Evolutionary conservation across 1,140 invertebrate species (phyloP).

Genomic region (Drosophila teissieri): DNA sequence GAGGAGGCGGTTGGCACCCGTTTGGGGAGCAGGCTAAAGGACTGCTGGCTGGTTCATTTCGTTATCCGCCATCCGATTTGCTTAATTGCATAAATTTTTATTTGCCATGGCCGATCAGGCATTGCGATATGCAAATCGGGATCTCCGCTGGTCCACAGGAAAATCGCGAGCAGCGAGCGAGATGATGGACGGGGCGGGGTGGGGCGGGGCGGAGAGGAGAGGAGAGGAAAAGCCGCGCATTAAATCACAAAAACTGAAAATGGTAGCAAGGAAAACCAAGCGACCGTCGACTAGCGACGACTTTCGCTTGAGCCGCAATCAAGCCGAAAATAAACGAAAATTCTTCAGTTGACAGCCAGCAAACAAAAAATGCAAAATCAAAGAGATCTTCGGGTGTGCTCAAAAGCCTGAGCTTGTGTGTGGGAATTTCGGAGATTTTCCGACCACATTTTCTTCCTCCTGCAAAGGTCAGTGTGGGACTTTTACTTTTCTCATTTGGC

Average conservation of each 20-base stretch:
- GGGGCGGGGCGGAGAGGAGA: constrained; percentile 4
- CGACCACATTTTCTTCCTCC: constrained; percentile 38
- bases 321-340: constrained; percentile 47
- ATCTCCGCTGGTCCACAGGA: constrained; percentile 33
- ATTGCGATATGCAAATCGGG: constrained; percentile 73
- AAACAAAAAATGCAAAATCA: constrained; percentile 35
- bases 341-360: constrained; percentile 55
- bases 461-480: constrained; percentile 56
- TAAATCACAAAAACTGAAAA: constrained; percentile 72
- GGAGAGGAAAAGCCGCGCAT: constrained; percentile 59
- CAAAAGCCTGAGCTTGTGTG: constrained; percentile 25
- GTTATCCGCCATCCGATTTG: constrained; percentile 69
- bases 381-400: constrained; percentile 41
- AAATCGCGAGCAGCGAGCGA: constrained; percentile 1
- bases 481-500: constrained; percentile 56
- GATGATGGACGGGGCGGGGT: constrained; percentile 22
- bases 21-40: constrained; percentile 19
- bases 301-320: constrained; percentile 64
- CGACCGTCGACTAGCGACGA: constrained; percentile 45
- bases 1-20: constrained; percentile 19
- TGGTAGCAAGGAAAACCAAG: constrained; percentile 57
- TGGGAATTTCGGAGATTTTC: constrained; percentile 57
- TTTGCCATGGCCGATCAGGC: constrained; percentile 67
- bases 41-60: constrained; percentile 33
- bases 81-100: constrained; percentile 82